Evolutionary conservation across 1,140 invertebrate genomes (phyloP).

Genomic region (Aphelenchoides avenae): DNA sequence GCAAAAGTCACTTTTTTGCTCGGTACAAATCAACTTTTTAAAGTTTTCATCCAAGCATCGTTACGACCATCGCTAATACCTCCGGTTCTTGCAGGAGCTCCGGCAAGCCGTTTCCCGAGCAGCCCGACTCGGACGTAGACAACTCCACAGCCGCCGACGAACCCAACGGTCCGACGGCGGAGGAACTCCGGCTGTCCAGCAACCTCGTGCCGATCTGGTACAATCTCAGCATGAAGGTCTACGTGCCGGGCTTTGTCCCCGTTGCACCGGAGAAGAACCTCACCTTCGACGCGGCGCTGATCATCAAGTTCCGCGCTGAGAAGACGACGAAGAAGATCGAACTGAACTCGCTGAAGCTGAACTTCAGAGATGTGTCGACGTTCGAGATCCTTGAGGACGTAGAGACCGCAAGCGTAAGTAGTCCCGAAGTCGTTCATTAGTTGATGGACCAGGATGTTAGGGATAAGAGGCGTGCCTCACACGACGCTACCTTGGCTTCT

Average conservation of each 20-base stretch:
- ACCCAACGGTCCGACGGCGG: slow-evolving; percentile 30
- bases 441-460: no score
- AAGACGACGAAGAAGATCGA: slow-evolving; percentile 36
- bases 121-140: no score
- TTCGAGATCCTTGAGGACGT: no score
- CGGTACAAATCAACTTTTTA: no score
- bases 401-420: no score
- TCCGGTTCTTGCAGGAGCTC: slow-evolving; percentile 4
- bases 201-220: slow-evolving; percentile 43
- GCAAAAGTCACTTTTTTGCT: no score
- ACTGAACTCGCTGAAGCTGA: slow-evolving; percentile 42
- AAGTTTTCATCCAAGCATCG: slow-evolving; percentile 6
- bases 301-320: slow-evolving; percentile 38
- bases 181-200: slow-evolving; percentile 38
- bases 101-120: no score
- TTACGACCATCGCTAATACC: not conserved
- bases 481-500: no score
- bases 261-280: slow-evolving; percentile 39
- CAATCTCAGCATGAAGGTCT: slow-evolving; percentile 45
- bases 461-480: no score
- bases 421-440: no score
- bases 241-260: slow-evolving; percentile 41
- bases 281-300: slow-evolving; percentile 42
- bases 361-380: no score
- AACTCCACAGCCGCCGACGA: no score